Conservation (phyloP, 1,140 invertebrate genomes). For the Protaetia brevitarsis region DNA sequence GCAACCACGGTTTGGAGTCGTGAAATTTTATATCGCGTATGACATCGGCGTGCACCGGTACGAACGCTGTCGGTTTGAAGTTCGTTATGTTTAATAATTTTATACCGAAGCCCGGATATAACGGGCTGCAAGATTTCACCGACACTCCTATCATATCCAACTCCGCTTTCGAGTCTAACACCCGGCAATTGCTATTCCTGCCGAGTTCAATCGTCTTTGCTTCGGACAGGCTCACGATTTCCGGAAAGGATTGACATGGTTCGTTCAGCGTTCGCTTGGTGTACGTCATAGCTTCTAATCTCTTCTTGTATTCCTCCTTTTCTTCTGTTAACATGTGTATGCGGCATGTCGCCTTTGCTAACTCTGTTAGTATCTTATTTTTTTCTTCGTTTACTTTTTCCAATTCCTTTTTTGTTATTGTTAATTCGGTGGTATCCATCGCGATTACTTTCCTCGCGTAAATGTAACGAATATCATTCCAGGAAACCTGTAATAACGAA, state of each 20-base stretch:
- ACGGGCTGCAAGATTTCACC: slow-evolving; percentile 58
- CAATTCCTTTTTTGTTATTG: slow-evolving; percentile 54
- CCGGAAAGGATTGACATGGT: background rate
- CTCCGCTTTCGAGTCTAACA: slow-evolving; percentile 65
- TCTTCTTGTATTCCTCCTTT: slow-evolving; percentile 43
- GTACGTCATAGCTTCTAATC: slow-evolving; percentile 40
- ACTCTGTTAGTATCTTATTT: slow-evolving; percentile 49
- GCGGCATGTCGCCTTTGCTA: slow-evolving; percentile 46
- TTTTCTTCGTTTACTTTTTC: slow-evolving; percentile 48
- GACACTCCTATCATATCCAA: slow-evolving; percentile 68
- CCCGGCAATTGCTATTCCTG: slow-evolving; percentile 70
- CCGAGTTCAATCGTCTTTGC: slow-evolving; percentile 64
- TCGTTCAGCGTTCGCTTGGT: slow-evolving; percentile 34
- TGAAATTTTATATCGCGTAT: slow-evolving; percentile 80
- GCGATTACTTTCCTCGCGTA: slow-evolving; percentile 54
- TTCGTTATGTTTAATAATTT: slow-evolving; percentile 68
- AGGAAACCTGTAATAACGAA: no score
- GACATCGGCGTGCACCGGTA: slow-evolving; percentile 64
- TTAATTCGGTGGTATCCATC: slow-evolving; percentile 54
- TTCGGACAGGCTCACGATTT: slow-evolving; percentile 50
- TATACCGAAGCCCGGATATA: slow-evolving; percentile 77
- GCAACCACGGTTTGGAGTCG: slow-evolving; percentile 60
- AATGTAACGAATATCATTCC: slow-evolving; percentile 50
- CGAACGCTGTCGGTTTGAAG: slow-evolving; percentile 57
- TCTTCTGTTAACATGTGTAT: slow-evolving; percentile 39